Evolutionary conservation across 2,888 invertebrate genomes (phyloP).

Genomic region (Folsomia candida): DNA sequence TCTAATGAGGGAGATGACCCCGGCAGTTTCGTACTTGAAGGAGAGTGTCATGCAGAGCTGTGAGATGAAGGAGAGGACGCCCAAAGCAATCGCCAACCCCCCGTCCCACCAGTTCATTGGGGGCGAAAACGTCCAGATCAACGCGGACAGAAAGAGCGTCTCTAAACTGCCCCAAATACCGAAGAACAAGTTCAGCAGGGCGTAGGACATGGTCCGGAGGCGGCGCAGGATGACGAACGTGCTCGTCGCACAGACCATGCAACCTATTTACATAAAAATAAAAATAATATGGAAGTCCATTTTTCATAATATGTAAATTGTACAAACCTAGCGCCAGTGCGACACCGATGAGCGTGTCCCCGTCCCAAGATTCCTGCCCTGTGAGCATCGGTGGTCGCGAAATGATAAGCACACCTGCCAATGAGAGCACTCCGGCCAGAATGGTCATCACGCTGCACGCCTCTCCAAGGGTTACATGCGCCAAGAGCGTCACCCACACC

Average conservation of each 20-base stretch:
- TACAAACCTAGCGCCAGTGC: conserved; percentile 37
- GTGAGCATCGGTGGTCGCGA: conserved; percentile 45
- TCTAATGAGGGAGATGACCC: conserved; percentile 83
- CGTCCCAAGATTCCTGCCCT: conserved; percentile 38
- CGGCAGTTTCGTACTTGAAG: conserved; percentile 84
- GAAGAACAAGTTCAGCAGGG: conserved; percentile 71
- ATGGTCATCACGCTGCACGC: conserved; percentile 41
- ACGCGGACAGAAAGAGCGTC: conserved; percentile 28
- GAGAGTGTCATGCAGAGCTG: conserved; percentile 85
- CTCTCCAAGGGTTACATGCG: conserved; percentile 29
- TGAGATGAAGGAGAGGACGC: conserved; percentile 79
- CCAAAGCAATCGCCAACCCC: conserved; percentile 57
- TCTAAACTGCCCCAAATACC: conserved; percentile 44
- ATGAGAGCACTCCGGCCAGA: conserved; percentile 33
- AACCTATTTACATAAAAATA: no score
- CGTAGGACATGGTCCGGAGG: conserved; percentile 81
- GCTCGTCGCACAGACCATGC: conserved; percentile 37
- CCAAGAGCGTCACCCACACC: conserved; percentile 34
- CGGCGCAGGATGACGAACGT: conserved; percentile 75
- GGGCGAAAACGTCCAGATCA: conserved; percentile 26
- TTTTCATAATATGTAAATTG: no score
- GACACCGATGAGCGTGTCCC: conserved; percentile 40
- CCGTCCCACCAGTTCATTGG: conserved; percentile 35
- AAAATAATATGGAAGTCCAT: no score
- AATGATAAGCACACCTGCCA: conserved; percentile 41